Conservation (phyloP, 2,113 vertebrate species). For the Crotalus tigris region DNA sequence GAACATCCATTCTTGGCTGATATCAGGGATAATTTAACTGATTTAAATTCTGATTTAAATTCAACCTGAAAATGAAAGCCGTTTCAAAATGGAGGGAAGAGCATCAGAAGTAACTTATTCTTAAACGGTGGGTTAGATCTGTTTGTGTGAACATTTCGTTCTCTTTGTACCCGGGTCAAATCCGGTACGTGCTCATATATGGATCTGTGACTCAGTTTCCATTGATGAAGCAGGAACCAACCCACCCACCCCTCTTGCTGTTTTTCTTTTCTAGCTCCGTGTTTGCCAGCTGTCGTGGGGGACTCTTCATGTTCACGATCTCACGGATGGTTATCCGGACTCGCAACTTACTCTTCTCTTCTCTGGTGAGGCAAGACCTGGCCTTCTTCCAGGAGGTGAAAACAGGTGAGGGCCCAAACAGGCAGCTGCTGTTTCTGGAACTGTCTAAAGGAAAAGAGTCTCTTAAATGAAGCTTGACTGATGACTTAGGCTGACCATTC, state of each 20-base stretch:
- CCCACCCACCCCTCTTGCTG: no score
- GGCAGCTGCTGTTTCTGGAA: neutral
- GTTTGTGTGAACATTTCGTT: neutral
- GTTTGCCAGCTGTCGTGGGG: slow-evolving; percentile 57
- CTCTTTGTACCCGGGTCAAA: neutral
- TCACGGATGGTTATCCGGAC: slow-evolving; percentile 48
- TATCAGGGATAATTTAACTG: neutral
- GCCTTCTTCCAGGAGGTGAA: slow-evolving; percentile 65
- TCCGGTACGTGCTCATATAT: neutral
- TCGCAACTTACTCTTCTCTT: slow-evolving; percentile 55
- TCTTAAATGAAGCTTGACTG: no score
- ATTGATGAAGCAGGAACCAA: neutral
- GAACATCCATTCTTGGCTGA: neutral
- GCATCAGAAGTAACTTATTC: neutral
- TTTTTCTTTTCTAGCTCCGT: slow-evolving; percentile 38
- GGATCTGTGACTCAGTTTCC: neutral
- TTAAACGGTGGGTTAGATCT: neutral
- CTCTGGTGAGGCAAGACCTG: slow-evolving; percentile 62
- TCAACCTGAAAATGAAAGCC: neutral
- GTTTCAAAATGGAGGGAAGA: neutral
- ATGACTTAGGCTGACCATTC: no score
- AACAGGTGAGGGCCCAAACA: slow-evolving; percentile 44
- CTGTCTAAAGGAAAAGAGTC: neutral
- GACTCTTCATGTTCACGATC: slow-evolving; percentile 32
- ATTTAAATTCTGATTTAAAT: neutral